Percentiles rank a stretch among this genome's conserved stretches.
Evolutionary conservation across 35 echinoderm and acorn worm species (phyloP).

Genomic region (Heliocidaris erythrogramma): DNA sequence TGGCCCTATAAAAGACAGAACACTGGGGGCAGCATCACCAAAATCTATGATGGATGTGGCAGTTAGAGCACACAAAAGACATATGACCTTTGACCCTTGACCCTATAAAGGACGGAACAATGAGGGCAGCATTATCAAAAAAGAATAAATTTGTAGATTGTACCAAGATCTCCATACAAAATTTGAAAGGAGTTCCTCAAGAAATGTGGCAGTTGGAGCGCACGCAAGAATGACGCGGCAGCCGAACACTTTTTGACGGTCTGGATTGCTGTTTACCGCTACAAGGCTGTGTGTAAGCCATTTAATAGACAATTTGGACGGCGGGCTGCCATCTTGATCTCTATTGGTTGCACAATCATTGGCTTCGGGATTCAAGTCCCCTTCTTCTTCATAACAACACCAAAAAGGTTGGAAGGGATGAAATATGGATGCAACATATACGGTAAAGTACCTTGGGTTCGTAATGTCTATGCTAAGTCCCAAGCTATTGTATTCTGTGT

Average conservation of each 20-base stretch:
- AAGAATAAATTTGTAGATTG: too few relatives aligned
- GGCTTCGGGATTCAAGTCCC: neutral
- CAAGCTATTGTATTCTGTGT: slow-evolving; percentile 12
- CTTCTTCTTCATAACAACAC: neutral
- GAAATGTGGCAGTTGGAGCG: too few relatives aligned
- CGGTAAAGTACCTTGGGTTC: neutral
- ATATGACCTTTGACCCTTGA: too few relatives aligned
- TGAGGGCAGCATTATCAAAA: too few relatives aligned
- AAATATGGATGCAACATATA: slow-evolving; percentile 15
- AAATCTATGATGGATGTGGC: too few relatives aligned
- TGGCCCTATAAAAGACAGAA: too few relatives aligned
- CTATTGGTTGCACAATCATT: neutral
- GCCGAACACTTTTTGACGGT: neutral
- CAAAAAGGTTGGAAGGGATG: neutral
- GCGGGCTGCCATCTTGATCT: neutral
- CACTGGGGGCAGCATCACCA: too few relatives aligned
- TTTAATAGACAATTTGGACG: neutral
- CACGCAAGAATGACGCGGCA: too few relatives aligned
- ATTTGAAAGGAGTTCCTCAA: too few relatives aligned
- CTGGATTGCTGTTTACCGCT: neutral
- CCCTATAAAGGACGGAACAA: too few relatives aligned
- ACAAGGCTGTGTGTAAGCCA: slow-evolving; percentile 9
- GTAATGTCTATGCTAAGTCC: neutral
- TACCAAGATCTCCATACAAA: too few relatives aligned
- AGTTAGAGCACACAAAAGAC: too few relatives aligned